Conservation (phyloP, 2,888 invertebrate genomes). For the Drosophila yooni region DNA sequence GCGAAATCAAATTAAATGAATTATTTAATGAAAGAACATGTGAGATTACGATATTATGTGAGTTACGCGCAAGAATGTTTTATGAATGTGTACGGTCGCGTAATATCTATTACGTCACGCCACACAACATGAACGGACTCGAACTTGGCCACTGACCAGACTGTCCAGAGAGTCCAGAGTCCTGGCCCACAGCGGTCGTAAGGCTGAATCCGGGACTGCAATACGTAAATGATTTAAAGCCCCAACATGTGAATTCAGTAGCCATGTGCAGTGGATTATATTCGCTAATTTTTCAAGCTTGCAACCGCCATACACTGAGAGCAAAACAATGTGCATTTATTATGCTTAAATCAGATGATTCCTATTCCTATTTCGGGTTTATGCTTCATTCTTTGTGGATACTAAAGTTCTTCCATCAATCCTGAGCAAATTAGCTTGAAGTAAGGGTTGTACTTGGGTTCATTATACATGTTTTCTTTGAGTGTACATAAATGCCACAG, state of each 20-base stretch:
- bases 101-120: conserved; percentile 81
- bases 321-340: neutral
- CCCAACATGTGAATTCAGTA: conserved; percentile 9
- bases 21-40: conserved; percentile 77
- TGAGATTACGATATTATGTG: conserved; percentile 78
- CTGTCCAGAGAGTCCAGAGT: neutral
- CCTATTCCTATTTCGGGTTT: too few species aligned
- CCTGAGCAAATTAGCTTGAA: neutral
- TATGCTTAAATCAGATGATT: neutral
- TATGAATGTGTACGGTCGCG: conserved; percentile 80
- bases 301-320: neutral
- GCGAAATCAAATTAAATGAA: conserved; percentile 79
- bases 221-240: conserved; percentile 60
- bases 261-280: neutral
- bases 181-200: conserved; percentile 60
- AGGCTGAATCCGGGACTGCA: conserved; percentile 43
- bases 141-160: neutral
- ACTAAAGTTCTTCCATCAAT: neutral
- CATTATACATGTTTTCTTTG: neutral
- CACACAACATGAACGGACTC: conserved; percentile 27
- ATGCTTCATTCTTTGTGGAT: neutral
- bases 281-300: neutral
- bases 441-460: neutral
- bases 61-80: conserved; percentile 78
- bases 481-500: neutral